phyloP scores from a whole-genome alignment of 2,113 vertebrate genomes.

The Pteruthius melanotis region DNA sequence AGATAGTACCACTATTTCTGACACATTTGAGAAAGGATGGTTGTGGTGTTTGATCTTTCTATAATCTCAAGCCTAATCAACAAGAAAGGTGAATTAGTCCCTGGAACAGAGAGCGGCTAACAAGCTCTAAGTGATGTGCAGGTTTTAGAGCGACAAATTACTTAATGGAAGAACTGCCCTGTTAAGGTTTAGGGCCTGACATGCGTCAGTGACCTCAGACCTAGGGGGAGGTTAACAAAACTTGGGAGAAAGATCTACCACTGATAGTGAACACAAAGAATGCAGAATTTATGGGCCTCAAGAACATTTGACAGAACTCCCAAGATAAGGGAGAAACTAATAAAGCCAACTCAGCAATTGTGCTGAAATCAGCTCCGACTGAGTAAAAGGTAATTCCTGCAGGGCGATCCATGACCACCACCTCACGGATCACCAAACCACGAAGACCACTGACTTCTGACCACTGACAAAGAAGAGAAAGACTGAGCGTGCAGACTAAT shows the following conservation, averaged over 20 bases:
- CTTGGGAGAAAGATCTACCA: not conserved
- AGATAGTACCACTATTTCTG: not conserved
- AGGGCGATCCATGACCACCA: accelerated
- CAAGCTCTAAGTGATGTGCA: not conserved
- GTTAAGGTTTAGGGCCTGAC: not conserved
- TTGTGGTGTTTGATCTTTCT: not conserved
- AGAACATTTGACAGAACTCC: not conserved
- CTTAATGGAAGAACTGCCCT: not conserved
- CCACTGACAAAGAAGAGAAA: not conserved
- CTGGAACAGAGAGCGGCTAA: not conserved
- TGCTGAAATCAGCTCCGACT: not conserved
- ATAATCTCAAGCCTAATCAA: not conserved
- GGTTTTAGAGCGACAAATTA: not conserved
- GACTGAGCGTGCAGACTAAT: not conserved
- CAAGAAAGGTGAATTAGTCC: not conserved
- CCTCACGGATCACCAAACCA: not conserved
- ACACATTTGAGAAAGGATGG: not conserved
- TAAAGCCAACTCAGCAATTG: not conserved
- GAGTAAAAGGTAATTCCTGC: not conserved
- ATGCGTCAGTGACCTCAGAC: not conserved
- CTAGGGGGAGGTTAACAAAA: not conserved
- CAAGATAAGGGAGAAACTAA: not conserved
- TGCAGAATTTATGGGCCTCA: not conserved
- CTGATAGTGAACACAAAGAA: not conserved
- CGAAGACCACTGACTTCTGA: not conserved